A percentile compares a stretch with the other conserved stretches of the same genome.
Evolutionary conservation across 1,140 invertebrate species (phyloP).

Genomic region (Lasioglossum baleicum): DNA sequence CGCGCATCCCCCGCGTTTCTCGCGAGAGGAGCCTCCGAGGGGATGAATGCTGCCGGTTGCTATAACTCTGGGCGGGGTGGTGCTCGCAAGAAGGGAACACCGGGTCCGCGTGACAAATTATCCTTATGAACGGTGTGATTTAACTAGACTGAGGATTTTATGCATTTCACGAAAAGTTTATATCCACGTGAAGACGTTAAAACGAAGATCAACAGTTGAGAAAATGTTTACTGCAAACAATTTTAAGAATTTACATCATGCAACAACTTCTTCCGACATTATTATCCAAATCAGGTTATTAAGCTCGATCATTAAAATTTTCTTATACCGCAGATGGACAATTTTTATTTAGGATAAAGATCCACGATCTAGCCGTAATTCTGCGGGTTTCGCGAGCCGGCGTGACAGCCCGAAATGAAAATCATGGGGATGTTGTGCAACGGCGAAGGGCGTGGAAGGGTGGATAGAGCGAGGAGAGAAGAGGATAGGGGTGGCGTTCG

Average conservation of each 20-base stretch:
- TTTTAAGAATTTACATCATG: too few relatives aligned
- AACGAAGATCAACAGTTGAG: too few relatives aligned
- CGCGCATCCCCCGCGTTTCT: background rate
- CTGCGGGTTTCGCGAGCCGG: conserved; percentile 24
- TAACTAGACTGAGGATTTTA: conserved; percentile 57
- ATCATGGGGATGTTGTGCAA: conserved; percentile 54
- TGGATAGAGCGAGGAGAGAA: conserved; percentile 23
- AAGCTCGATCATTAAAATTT: too few relatives aligned
- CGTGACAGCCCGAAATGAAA: conserved; percentile 73
- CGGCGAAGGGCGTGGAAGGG: conserved; percentile 27
- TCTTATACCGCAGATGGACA: too few relatives aligned
- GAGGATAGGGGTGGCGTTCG: conserved; percentile 46
- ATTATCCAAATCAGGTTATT: too few relatives aligned
- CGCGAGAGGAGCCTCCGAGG: background rate
- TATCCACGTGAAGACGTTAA: too few relatives aligned
- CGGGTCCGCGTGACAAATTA: conserved; percentile 76
- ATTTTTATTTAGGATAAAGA: too few relatives aligned
- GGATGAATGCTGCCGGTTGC: conserved; percentile 8
- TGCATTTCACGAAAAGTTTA: too few relatives aligned
- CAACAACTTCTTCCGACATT: too few relatives aligned
- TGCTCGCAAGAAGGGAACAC: conserved; percentile 20
- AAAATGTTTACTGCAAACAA: too few relatives aligned
- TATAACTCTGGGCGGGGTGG: conserved; percentile 6
- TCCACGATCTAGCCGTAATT: too few relatives aligned
- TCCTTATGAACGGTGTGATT: conserved; percentile 76